A percentile compares a stretch with the other conserved stretches of the same genome.
Evolutionary conservation across 2,888 invertebrate species (phyloP).

Genomic region (Troides oblongomaculatus): DNA sequence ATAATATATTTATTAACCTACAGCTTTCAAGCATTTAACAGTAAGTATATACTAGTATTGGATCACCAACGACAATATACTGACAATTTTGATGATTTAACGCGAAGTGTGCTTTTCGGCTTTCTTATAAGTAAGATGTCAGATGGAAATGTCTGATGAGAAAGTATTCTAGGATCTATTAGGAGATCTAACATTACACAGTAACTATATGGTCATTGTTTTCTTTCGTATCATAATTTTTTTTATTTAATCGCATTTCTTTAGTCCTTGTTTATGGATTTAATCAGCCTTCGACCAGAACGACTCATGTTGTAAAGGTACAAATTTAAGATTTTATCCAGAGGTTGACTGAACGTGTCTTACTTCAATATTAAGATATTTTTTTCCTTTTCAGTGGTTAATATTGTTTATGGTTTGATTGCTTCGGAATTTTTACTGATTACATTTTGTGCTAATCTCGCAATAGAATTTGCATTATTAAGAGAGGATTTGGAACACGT

Average conservation of each 20-base stretch:
- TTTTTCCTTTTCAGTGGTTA: slow-evolving; percentile 46
- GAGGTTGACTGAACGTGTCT: no score
- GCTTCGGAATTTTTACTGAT: slow-evolving; percentile 52
- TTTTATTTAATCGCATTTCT: neutral
- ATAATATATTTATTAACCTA: slow-evolving; percentile 48
- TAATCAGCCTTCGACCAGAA: no score
- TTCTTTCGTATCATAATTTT: neutral
- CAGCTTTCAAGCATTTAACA: slow-evolving; percentile 47
- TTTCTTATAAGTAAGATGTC: no score
- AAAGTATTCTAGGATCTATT: no score
- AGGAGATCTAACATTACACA: no score
- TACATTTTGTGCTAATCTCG: slow-evolving; percentile 48
- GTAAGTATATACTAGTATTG: slow-evolving; percentile 42
- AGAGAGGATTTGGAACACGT: slow-evolving; percentile 44
- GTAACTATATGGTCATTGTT: no score
- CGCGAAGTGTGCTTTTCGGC: no score
- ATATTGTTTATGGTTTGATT: slow-evolving; percentile 43
- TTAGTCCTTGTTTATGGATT: no score
- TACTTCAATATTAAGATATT: neutral
- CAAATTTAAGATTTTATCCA: no score
- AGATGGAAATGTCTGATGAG: no score
- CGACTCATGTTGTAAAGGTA: no score
- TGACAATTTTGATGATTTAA: neutral
- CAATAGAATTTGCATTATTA: slow-evolving; percentile 50
- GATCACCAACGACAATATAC: neutral